Evolutionary conservation across 1,140 invertebrate genomes (phyloP).

Genomic region (Ceratosolen solmsi): DNA sequence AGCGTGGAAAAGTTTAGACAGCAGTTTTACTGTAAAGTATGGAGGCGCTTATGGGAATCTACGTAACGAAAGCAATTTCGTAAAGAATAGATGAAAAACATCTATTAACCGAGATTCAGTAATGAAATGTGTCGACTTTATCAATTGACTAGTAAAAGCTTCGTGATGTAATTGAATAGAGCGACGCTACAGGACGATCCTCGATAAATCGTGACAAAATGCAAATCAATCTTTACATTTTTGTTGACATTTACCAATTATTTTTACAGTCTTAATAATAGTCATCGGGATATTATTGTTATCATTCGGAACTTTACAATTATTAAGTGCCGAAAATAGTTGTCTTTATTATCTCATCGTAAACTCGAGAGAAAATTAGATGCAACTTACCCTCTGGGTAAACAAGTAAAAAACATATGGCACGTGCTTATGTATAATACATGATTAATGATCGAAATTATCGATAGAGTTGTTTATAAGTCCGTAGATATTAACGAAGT

Average conservation of each 20-base stretch:
- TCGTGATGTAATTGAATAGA: constrained; percentile 67
- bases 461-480: too few species aligned
- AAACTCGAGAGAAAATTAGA: too few species aligned
- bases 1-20: constrained; percentile 65
- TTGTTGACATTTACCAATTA: constrained; percentile 61
- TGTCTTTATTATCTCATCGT: too few species aligned
- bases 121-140: constrained; percentile 62
- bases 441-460: too few species aligned
- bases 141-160: constrained; percentile 64
- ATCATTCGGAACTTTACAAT: constrained; percentile 66
- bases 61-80: constrained; percentile 62
- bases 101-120: constrained; percentile 66
- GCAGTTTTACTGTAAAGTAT: constrained; percentile 67
- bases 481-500: too few species aligned
- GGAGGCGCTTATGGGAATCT: constrained; percentile 67
- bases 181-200: constrained; percentile 65
- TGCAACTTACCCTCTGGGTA: too few species aligned
- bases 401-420: too few species aligned
- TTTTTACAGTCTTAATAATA: too few species aligned
- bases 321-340: too few species aligned
- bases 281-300: constrained; percentile 54
- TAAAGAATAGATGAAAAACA: constrained; percentile 66
- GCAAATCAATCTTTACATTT: constrained; percentile 63
- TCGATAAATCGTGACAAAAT: constrained; percentile 64
- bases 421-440: too few species aligned